These are phyloP conservation scores for Parazoanthus swiftii DNA, from an alignment of 92 coral and sea anemone species.

Conservation along the genomic window DNA sequence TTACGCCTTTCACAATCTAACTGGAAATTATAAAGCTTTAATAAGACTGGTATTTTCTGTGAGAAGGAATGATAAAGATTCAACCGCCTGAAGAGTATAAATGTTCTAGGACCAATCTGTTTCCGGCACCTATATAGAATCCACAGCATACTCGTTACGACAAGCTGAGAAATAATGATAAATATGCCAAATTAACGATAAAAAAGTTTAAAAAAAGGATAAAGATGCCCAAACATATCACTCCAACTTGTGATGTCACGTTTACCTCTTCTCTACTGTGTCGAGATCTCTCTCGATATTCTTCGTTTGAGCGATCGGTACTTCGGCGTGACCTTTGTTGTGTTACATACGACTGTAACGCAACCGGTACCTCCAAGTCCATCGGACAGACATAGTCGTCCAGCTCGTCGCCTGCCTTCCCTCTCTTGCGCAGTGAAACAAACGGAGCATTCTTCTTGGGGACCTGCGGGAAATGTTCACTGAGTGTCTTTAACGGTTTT, in stretches of 20 bases:
- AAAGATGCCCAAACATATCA: not conserved
- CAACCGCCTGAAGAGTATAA: not conserved
- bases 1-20: no score
- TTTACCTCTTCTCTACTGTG: conserved; percentile 50
- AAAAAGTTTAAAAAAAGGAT: no score
- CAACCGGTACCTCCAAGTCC: conserved; percentile 90
- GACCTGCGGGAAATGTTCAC: conserved; percentile 45
- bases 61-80: not conserved
- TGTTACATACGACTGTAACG: conserved; percentile 71
- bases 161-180: no score
- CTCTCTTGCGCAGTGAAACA: conserved; percentile 83
- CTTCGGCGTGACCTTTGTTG: conserved; percentile 64
- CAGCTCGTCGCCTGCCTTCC: conserved; percentile 70
- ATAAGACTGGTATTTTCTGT: not conserved
- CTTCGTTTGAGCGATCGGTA: conserved; percentile 49
- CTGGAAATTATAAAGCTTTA: no score
- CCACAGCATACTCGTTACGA: not conserved
- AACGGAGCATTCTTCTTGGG: conserved; percentile 71
- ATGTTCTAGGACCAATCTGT: not conserved
- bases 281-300: conserved; percentile 37
- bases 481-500: no score
- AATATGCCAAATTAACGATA: no score
- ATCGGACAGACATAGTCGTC: conserved; percentile 98
- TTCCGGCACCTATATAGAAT: not conserved
- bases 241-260: not conserved